Evolutionary conservation across 2,797 vertebrate genomes (phyloP).

Genomic region (Xiphorhynchus erythropygius): DNA sequence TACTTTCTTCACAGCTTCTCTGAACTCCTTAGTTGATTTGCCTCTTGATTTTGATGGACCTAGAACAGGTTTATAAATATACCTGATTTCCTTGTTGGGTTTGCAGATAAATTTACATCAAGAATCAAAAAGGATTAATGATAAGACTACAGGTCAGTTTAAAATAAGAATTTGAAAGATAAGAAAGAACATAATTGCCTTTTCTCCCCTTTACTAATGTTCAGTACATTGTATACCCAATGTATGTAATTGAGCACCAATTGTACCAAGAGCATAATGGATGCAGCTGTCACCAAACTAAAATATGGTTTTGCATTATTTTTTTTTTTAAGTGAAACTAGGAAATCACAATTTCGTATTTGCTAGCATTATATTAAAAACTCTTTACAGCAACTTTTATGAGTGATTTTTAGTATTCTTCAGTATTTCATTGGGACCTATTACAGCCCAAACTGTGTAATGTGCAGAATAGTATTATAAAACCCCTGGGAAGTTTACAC

Average conservation of each 20-base stretch:
- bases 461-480: not conserved
- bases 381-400: not conserved
- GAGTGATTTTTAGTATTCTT: not conserved
- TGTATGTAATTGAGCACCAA: not conserved
- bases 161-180: not conserved
- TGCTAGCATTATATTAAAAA: not conserved
- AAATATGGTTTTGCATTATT: not conserved
- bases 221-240: not conserved
- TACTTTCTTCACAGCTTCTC: not conserved
- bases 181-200: not conserved
- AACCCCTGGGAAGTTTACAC: not conserved
- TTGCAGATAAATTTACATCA: not conserved
- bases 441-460: not conserved
- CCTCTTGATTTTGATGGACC: not conserved
- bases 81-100: not conserved
- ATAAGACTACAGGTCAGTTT: not conserved
- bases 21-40: not conserved
- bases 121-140: not conserved
- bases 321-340: not conserved
- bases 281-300: not conserved
- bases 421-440: not conserved
- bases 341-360: not conserved
- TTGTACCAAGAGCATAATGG: not conserved
- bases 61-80: not conserved
- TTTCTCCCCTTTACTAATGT: not conserved